A percentile compares a stretch with the other conserved stretches of the same genome.
Conservation (phyloP, 2,888 invertebrate species). For the Andrena bucephala region DNA sequence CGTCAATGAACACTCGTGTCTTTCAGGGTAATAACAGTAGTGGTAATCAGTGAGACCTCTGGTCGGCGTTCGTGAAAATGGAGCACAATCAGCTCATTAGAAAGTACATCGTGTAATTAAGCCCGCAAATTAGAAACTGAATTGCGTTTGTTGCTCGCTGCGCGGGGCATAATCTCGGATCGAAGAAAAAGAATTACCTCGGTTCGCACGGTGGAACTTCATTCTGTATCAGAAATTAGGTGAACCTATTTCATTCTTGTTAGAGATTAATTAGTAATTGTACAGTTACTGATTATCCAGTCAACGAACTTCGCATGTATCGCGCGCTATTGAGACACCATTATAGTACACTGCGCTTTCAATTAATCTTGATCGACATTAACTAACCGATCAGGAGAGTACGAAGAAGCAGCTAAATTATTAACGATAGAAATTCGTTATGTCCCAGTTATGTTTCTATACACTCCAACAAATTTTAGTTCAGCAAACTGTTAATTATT, state of each 20-base stretch:
- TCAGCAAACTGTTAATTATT: too few relatives aligned
- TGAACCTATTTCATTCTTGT: constrained; percentile 28
- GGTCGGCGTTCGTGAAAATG: constrained; percentile 28
- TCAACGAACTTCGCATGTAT: constrained; percentile 24
- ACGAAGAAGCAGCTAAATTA: not conserved
- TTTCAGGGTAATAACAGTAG: not conserved
- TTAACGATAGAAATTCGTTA: not conserved
- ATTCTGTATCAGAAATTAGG: constrained; percentile 43
- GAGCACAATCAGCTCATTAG: constrained; percentile 46
- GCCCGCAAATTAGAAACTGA: constrained; percentile 42
- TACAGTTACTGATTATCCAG: constrained; percentile 45
- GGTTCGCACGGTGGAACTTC: constrained; percentile 39
- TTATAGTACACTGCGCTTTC: not conserved
- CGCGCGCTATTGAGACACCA: not conserved
- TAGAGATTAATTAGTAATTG: constrained; percentile 39
- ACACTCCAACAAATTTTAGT: too few relatives aligned
- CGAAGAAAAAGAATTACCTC: constrained; percentile 24
- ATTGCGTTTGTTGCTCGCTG: constrained; percentile 32
- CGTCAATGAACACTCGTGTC: not conserved
- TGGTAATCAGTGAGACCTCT: not conserved
- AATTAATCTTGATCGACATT: constrained; percentile 15
- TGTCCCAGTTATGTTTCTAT: not conserved
- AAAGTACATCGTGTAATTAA: constrained; percentile 46
- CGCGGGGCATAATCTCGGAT: constrained; percentile 37
- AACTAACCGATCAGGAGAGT: not conserved